Percentiles rank a stretch among this genome's conserved stretches.
Conservation (phyloP, 2,113 vertebrate species). For the Chloebia gouldiae region DNA sequence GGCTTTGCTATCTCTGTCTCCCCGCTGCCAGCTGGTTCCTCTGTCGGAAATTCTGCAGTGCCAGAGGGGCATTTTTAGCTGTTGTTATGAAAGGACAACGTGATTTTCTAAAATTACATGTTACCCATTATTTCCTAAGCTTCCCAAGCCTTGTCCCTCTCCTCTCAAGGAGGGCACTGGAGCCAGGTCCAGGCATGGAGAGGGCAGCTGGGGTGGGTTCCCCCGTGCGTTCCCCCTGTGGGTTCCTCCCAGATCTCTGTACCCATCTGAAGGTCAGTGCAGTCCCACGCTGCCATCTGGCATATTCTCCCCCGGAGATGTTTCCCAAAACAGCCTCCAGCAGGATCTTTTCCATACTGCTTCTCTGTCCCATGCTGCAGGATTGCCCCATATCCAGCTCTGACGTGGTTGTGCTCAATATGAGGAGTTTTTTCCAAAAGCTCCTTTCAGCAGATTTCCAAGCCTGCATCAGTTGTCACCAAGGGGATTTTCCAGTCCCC, state of each 20-base stretch:
- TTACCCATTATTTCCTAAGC: background rate
- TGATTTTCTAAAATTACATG: slow-evolving; percentile 7
- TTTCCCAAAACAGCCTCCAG: slow-evolving; percentile 21
- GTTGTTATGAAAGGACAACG: background rate
- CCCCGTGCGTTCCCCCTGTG: background rate
- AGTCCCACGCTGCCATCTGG: slow-evolving; percentile 25
- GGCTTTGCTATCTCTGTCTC: background rate
- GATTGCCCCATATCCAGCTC: background rate
- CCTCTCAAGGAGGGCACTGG: background rate
- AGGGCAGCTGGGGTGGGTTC: background rate
- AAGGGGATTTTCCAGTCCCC: background rate
- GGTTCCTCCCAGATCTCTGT: background rate
- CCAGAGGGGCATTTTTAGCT: slow-evolving; percentile 42
- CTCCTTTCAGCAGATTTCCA: background rate
- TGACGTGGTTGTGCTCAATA: background rate
- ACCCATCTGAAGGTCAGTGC: background rate
- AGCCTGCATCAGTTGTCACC: background rate
- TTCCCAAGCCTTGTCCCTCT: background rate
- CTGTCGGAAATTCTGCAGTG: background rate
- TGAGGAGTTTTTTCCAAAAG: background rate
- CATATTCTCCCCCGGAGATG: fast-evolving
- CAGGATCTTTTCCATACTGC: background rate
- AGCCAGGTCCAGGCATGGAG: background rate
- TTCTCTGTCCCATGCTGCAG: background rate
- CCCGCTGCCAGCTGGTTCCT: slow-evolving; percentile 19